These are phyloP conservation scores for Phallusia fumigata DNA, from an alignment of 23 tunicate species.

Conservation along the genomic window DNA sequence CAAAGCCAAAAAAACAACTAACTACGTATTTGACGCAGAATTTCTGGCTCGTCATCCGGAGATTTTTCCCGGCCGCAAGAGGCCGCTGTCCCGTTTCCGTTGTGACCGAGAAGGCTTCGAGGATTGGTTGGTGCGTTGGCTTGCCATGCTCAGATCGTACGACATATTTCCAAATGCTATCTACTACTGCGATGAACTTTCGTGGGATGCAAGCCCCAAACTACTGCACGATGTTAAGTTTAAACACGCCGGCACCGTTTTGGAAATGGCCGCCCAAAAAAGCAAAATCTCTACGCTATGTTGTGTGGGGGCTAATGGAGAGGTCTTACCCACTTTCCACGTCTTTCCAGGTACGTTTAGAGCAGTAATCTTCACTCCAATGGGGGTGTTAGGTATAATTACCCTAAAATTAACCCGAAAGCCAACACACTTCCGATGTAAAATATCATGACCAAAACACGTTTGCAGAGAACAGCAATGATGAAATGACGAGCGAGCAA, in stretches of 20 bases:
- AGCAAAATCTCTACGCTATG: slow-evolving; percentile 42
- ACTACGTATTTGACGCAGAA: slow-evolving; percentile 2
- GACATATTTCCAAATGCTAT: slow-evolving; percentile 43
- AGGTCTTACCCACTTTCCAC: slow-evolving; percentile 30
- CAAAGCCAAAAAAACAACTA: no score
- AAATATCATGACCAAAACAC: no score
- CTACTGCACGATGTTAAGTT: slow-evolving; percentile 43
- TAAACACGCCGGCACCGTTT: neutral
- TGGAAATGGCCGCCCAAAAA: slow-evolving; percentile 13
- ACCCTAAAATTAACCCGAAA: no score
- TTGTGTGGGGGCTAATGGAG: slow-evolving; percentile 55
- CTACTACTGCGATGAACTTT: slow-evolving; percentile 45
- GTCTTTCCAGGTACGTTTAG: slow-evolving; percentile 67
- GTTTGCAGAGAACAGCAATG: neutral
- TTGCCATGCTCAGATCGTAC: slow-evolving; percentile 22
- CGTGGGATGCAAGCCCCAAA: slow-evolving; percentile 33
- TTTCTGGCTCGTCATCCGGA: slow-evolving; percentile 58
- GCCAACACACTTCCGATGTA: no score
- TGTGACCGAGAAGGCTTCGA: slow-evolving; percentile 64
- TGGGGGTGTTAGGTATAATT: no score
- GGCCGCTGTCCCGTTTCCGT: slow-evolving; percentile 52
- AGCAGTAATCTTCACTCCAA: no score
- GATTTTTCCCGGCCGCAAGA: slow-evolving; percentile 65
- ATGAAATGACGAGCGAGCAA: neutral
- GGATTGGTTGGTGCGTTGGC: slow-evolving; percentile 62